Evolutionary conservation across 2,888 invertebrate species (phyloP), one percentile per base, ranked within the genome.

Genomic region (Zaprionus obscuricornis): DNA sequence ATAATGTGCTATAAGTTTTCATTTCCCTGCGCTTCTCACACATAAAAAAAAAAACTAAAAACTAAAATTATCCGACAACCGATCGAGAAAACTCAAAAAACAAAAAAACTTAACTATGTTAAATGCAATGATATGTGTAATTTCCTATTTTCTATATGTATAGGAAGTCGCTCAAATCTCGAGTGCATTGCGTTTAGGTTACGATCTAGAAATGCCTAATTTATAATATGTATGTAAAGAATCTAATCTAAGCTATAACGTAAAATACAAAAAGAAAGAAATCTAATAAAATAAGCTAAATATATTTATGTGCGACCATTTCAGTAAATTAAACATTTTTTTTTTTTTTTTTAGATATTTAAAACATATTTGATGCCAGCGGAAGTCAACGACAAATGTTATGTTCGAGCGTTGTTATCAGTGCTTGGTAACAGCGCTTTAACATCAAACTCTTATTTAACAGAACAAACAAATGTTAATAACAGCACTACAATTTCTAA

Each of bases 151-250:
- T 52, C 27, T 43, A 20, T 20, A 40, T 46, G 31, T 22, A 26
- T 8, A 36, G 22, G 31, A 51, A 16, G 51, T 73, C 59, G 64
- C 78, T 82, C 74, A 59, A 66, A 29, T 54, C 40, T 50, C 50
- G 49, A 64, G 62, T 45, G 55, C 62, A 52, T 65, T 74, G 75
- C 64, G 58, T 59, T 56, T 70, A 55, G 57, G 49, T 34, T 74
- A 75, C 56, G 51, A 65, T 82, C 36, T 74, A 74, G 65, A 58
- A 75, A 63, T 43, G 76, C 57, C 73, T 83, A 73, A 83, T 78
- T 83, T 83, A 78, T 66, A 78, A n/a, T 57, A 69, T 83, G 56
- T 69, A 49, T 81, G 76, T 84, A 83, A 78, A 79, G 62, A 77
- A 60, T 40, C 40, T 78, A 84, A 70, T 70, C 39, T 78, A 82